These are phyloP conservation scores for Hystrix cristata DNA, from an alignment of 2,113 vertebrate genomes.

Conservation along the genomic window DNA sequence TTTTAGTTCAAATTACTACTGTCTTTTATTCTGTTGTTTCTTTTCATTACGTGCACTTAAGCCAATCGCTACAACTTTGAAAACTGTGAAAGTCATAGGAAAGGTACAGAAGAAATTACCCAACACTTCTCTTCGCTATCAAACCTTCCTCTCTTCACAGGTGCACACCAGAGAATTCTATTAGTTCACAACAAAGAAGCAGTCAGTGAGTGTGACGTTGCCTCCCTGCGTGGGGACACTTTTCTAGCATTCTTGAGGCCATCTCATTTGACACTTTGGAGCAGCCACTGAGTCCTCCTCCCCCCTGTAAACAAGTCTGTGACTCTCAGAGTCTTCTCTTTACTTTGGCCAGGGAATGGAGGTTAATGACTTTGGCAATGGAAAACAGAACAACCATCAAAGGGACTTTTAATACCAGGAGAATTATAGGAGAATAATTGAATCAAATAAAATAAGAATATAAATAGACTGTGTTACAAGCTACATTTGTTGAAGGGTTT, in stretches of 20 bases:
- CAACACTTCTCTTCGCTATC: not conserved
- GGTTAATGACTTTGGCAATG: conserved; percentile 80
- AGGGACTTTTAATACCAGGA: conserved; percentile 77
- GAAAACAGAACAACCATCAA: conserved; percentile 74
- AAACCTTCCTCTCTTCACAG: conserved; percentile 49
- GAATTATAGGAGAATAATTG: conserved; percentile 75
- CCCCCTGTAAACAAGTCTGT: conserved; percentile 77
- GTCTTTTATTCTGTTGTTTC: not conserved
- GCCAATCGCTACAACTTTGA: not conserved
- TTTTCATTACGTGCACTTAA: conserved; percentile 34
- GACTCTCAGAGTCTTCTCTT: conserved; percentile 53
- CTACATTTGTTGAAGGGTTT: conserved; percentile 72
- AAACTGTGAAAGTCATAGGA: conserved; percentile 60
- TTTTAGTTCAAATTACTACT: conserved; percentile 54
- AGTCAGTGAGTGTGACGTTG: not conserved
- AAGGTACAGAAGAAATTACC: conserved; percentile 53
- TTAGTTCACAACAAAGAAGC: conserved; percentile 46
- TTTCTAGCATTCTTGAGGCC: conserved; percentile 65
- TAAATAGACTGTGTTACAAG: conserved; percentile 72
- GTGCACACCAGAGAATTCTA: conserved; percentile 61
- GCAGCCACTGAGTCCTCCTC: conserved; percentile 63
- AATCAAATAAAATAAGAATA: conserved; percentile 81
- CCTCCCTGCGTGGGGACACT: conserved; percentile 57
- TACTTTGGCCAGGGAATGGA: not conserved
- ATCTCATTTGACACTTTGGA: conserved; percentile 63